Evolutionary conservation across 2,797 vertebrate species (phyloP), one percentile per base, ranked within the genome.

Genomic region (Gymnothorax javanicus): DNA sequence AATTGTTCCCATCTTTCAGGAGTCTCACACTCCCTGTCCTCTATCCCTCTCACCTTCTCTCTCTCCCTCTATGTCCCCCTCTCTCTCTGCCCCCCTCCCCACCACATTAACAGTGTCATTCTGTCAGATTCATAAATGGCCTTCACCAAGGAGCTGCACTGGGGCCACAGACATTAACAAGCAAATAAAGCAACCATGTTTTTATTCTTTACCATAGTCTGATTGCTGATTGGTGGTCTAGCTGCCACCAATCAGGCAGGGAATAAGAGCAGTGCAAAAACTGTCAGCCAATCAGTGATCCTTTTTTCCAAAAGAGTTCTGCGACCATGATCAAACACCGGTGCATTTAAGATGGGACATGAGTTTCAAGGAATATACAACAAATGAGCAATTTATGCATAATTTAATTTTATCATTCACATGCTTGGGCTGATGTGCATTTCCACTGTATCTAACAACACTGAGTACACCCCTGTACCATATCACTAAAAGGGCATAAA

Each of bases 41-140:
- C 69, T 11, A 3, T 20, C 50, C 77, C 52, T 7, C 7, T 20
- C 52, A 2, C 27, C 27, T 7, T 9, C 50, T n/a, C 20, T 20
- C 17, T 56, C 20, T 11, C 17, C 17, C 73, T 15, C 50, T 2
- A 13, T 52, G 12, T 9, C 13, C 20, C 13, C 20, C 12, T 50
- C 33, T 11, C 59, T 13, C 59, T 15, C 59, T 60, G 3, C 2
- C 59, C 2, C 11, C 20, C 77, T 20, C 17, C 8, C 50, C 75
- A 2, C 15, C 50, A 71, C n/a, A 82, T 87, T 87, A 83, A 84
- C 71, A 84, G 77, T 67, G 86, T 84, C 62, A 87, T 82, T 56
- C 27, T 62, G 82, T 56, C 33, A n/a, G 33, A 2, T 9, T 79
- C 33, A 82, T 50, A 60, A 58, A 33, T 4, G 12, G 62, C 64